Percentiles rank a stretch among this genome's conserved stretches.
These are phyloP conservation scores for Phaonia tiefii DNA, from an alignment of 2,888 invertebrate genomes.

Conservation along the genomic window DNA sequence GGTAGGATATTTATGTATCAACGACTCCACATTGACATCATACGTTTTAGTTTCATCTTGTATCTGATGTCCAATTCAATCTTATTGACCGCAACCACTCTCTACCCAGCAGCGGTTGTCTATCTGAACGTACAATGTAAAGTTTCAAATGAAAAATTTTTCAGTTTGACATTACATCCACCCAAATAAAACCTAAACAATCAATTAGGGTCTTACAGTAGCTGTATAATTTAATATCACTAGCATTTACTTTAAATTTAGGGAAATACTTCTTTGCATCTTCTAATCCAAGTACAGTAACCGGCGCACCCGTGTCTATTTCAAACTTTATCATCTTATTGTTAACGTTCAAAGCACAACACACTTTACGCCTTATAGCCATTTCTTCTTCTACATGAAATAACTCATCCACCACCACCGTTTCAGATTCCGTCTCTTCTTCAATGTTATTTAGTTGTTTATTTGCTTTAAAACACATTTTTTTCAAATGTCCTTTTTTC, in stretches of 20 bases:
- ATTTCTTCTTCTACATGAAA: background rate
- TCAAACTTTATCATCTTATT: slow-evolving; percentile 7
- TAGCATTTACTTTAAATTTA: background rate
- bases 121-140: slow-evolving; percentile 56
- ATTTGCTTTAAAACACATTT: slow-evolving; percentile 36
- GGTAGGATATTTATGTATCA: background rate
- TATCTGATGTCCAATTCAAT: slow-evolving; percentile 38
- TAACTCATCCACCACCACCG: background rate
- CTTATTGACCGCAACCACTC: slow-evolving; percentile 57
- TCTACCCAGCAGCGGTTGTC: slow-evolving; percentile 57
- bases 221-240: slow-evolving; percentile 37
- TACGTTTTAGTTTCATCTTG: no score
- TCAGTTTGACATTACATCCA: slow-evolving; percentile 4
- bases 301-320: slow-evolving; percentile 26
- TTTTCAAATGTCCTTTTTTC: slow-evolving; percentile 40
- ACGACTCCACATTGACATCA: no score
- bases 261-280: slow-evolving; percentile 24
- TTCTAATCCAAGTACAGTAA: slow-evolving; percentile 24
- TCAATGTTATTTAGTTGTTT: slow-evolving; percentile 2
- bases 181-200: slow-evolving; percentile 37
- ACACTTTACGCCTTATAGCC: background rate
- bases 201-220: slow-evolving; percentile 26
- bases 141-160: slow-evolving; percentile 18
- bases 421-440: background rate
- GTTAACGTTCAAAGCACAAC: background rate